These are phyloP conservation scores for Garrulus glandarius DNA, from an alignment of 2,797 vertebrate genomes.

Conservation along the genomic window DNA sequence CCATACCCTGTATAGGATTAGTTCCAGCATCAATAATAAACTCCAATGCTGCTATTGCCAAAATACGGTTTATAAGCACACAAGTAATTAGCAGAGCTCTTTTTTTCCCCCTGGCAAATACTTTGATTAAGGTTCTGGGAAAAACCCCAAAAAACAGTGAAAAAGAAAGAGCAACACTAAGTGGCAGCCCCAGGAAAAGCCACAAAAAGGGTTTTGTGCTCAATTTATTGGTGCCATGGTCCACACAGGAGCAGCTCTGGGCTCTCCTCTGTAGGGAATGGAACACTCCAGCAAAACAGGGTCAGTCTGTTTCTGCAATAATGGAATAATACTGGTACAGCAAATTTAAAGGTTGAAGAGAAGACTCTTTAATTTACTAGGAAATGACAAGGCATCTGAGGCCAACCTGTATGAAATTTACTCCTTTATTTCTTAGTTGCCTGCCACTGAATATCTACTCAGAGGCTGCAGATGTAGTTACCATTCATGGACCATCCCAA, in stretches of 20 bases:
- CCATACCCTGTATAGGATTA: not conserved
- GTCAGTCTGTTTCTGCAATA: slow-evolving; percentile 28
- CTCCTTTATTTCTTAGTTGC: slow-evolving; percentile 61
- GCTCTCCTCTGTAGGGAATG: not conserved
- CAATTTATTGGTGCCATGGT: not conserved
- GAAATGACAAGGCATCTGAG: slow-evolving; percentile 69
- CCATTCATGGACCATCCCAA: slow-evolving; percentile 54
- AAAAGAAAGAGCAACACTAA: not conserved
- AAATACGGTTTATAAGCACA: not conserved
- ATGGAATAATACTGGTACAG: slow-evolving; percentile 40
- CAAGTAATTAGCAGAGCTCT: not conserved
- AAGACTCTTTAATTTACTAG: slow-evolving; percentile 72
- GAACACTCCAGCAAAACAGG: slow-evolving; percentile 20
- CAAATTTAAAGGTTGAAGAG: slow-evolving; percentile 52
- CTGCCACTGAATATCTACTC: slow-evolving; percentile 55
- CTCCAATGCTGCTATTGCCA: not conserved
- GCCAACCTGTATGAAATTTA: slow-evolving; percentile 60
- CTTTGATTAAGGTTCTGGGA: not conserved
- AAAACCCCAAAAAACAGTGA: not conserved
- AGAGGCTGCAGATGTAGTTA: slow-evolving; percentile 62
- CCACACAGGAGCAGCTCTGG: not conserved
- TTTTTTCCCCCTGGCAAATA: not conserved
- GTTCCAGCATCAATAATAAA: not conserved
- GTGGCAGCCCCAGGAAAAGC: not conserved
- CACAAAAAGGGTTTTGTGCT: not conserved